Percentiles rank a stretch among this genome's conserved stretches.
phyloP scores from a whole-genome alignment of 2,888 invertebrate genomes.

The Perizoma affinitatum region DNA sequence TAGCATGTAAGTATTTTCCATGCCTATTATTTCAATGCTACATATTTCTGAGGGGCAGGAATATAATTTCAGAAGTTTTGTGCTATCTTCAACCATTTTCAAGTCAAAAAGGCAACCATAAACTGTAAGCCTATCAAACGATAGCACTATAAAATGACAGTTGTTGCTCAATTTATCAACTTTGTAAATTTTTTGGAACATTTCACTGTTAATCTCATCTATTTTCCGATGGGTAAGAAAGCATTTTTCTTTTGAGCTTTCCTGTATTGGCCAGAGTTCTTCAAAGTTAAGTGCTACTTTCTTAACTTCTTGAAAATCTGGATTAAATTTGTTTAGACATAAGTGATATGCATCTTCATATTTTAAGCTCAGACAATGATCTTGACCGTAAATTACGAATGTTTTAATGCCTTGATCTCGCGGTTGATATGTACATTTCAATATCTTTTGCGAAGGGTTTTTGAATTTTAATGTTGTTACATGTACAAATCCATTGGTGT shows the following conservation, averaged over 20 bases:
- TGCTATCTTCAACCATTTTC: constrained; percentile 41
- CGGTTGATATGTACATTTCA: constrained; percentile 53
- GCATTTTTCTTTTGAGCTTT: constrained; percentile 39
- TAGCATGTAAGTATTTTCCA: constrained; percentile 45
- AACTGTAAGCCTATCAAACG: constrained; percentile 55
- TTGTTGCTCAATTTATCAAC: constrained; percentile 29
- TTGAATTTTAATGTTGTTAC: constrained; percentile 62
- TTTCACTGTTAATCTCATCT: constrained; percentile 34
- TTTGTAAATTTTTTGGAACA: constrained; percentile 43
- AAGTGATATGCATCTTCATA: constrained; percentile 51
- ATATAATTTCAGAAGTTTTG: constrained; percentile 53
- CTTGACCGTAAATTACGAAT: constrained; percentile 39
- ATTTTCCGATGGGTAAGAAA: constrained; percentile 43
- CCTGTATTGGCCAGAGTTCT: constrained; percentile 37
- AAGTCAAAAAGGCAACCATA: constrained; percentile 53
- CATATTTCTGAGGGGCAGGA: constrained; percentile 63
- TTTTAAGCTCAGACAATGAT: constrained; percentile 54
- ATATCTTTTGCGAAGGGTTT: constrained; percentile 51
- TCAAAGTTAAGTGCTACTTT: constrained; percentile 39
- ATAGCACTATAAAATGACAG: constrained; percentile 47
- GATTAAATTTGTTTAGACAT: constrained; percentile 51
- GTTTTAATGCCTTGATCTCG: constrained; percentile 48
- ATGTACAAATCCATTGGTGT: constrained; percentile 57
- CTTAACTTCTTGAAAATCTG: constrained; percentile 52
- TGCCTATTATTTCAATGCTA: constrained; percentile 50